Base-by-base conservation (phyloP, 1,140 invertebrate genomes). In the Augochlora pura region DNA sequence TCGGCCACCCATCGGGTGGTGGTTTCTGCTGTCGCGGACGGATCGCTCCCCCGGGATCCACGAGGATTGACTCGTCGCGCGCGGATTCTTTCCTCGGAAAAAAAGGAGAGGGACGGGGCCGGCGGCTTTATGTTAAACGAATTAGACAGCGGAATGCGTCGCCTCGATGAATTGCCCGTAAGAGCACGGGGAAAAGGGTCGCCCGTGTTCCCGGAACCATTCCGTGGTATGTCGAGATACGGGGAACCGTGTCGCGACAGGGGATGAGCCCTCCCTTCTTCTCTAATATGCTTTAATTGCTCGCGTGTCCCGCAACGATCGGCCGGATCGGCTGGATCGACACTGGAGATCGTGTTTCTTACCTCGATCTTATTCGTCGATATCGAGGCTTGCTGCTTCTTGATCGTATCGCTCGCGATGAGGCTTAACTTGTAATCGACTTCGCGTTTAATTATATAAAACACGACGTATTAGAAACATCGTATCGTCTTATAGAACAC, bases 141-240 rank as follows among this genome's bases (percentile, higher is more conserved):
- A 93, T 93, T 92, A 93, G 92, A 93, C 91, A 93, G 88, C 82
- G 88, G 91, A 91, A 93, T 93, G 90, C 86, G 83, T 82, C 74
- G 71, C 70, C 84, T 88, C 86, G 90, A 90, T 90, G 88, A 87
- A 90, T 91, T 89, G 89, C 87, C 82, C 76, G 72, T 27, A 76
- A 72, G 23, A n/a, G 42, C 65, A 65, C 66, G 68, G 39, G 59
- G n/a, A n/a, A 60, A 79, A 65, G 62, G 70, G 72, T 74, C 77
- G 49, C 16, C 0, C 10, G 60, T 49, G 42, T 80, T 80, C 78
- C 14, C 14, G 49, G 71, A 75, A 75, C 27, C 42, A n/a, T 38
- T 7, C 8, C 42, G 23, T 32, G 72, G 71, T 60, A 74, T 67
- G 78, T 54, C 78, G n/a, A 65, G 78, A 80, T 80, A 80, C 78